A percentile compares a stretch with the other conserved stretches of the same genome.
phyloP scores from a whole-genome alignment of 2,113 vertebrate genomes.

The Edolisoma coerulescens region DNA sequence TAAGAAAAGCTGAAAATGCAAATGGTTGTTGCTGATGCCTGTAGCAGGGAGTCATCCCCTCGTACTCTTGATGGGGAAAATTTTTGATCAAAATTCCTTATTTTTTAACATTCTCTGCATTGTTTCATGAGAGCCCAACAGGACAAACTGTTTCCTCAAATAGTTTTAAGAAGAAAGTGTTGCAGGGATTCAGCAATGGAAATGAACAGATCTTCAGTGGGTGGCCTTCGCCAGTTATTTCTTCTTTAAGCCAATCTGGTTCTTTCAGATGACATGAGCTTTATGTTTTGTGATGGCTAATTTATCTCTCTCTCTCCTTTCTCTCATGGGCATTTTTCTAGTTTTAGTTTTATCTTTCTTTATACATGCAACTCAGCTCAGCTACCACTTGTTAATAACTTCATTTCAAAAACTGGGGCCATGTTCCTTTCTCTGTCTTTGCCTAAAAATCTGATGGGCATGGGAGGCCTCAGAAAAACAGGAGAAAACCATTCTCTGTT shows the following conservation, averaged over 20 bases:
- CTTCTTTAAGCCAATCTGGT: background rate
- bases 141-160: background rate
- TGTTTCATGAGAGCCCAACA: background rate
- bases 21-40: background rate
- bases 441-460: background rate
- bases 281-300: background rate
- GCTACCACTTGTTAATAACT: background rate
- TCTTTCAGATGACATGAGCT: background rate
- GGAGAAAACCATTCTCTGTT: background rate
- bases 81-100: background rate
- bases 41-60: background rate
- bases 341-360: background rate
- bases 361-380: background rate
- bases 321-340: background rate
- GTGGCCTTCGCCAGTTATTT: background rate
- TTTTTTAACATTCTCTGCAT: slow-evolving; percentile 10
- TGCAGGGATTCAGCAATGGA: background rate
- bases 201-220: background rate
- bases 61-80: background rate
- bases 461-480: background rate
- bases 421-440: background rate
- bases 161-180: background rate
- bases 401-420: background rate
- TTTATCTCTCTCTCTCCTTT: background rate
- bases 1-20: slow-evolving; percentile 8